Percentiles rank a stretch among this genome's conserved stretches.
Conservation (phyloP, 1,140 invertebrate species). For the Acromyrmex charruanus region DNA sequence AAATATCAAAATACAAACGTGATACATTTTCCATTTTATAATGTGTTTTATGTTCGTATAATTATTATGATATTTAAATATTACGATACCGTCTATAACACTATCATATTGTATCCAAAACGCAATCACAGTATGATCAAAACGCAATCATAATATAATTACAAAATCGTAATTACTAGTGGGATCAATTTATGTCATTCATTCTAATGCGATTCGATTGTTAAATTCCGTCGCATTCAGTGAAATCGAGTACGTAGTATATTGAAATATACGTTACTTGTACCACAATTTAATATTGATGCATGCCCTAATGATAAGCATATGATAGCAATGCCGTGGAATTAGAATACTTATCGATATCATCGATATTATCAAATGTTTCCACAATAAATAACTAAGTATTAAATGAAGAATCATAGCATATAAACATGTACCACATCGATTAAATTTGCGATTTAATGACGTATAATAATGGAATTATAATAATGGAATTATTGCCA, state of each 20-base stretch:
- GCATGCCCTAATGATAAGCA: constrained; percentile 47
- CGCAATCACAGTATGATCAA: constrained; percentile 51
- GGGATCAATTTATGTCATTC: constrained; percentile 60
- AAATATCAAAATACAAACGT: not conserved
- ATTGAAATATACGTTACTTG: constrained; percentile 32
- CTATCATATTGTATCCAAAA: constrained; percentile 42
- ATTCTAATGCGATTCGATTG: constrained; percentile 68
- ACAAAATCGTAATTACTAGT: constrained; percentile 62
- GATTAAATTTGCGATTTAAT: constrained; percentile 32
- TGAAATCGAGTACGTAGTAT: constrained; percentile 22
- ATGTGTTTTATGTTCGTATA: not conserved
- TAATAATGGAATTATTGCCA: constrained; percentile 16
- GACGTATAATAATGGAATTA: constrained; percentile 8
- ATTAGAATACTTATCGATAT: constrained; percentile 9
- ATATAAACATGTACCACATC: not conserved
- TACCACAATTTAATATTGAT: constrained; percentile 51
- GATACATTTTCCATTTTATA: not conserved
- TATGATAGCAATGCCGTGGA: constrained; percentile 12
- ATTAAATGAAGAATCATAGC: constrained; percentile 5
- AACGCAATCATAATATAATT: constrained; percentile 61
- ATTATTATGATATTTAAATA: constrained; percentile 28
- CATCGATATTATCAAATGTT: constrained; percentile 16
- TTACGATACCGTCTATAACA: constrained; percentile 12
- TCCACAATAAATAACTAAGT: constrained; percentile 17
- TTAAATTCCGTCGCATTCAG: constrained; percentile 62